Base-by-base conservation (phyloP, 2,888 invertebrate species). In the Meliscaeva auricollis region DNA sequence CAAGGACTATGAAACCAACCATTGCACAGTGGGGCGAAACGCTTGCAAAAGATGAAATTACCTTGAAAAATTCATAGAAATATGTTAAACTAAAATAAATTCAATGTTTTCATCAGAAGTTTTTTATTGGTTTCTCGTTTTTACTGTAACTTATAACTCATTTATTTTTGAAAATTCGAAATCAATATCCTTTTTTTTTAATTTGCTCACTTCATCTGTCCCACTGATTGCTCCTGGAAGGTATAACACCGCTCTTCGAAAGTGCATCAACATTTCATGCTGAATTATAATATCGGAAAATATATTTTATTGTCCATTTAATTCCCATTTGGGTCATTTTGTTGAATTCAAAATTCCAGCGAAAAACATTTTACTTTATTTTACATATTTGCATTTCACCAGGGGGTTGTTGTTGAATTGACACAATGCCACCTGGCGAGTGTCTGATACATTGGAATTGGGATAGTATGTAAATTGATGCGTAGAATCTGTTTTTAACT, bases 291-390 rank as follows among this genome's bases (percentile, higher is more conserved):
- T 44, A 76, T 60, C 41, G 72, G 35, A 54, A 68, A 72, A 75
- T 70, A 87, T 89, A 90, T 91, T 90, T 90, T 91, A 90, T 90
- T 89, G 89, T 88, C 87, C 87, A 88, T 89, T 89, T 88, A 89
- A 89, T 88, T 90, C 90, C 90, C 90, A 89, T 88, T 88, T 88
- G 90, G 87, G 89, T 88, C 89, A 90, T 91, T 90, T 88, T 87
- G 88, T 88, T 90, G 89, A 90, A 90, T 82, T 84, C 68, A 66
- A 56, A 90, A 90, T 82, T 84, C 68, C 69, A 56, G 54, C 38
- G 62, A 84, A 87, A 54, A 79, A 84, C 72, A 83, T 87, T 87
- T 72, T 80, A 87, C 87, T 80, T 87, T 80, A 87, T 88, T 87
- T 87, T 87, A 87, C 4, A 41, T 41, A 41, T 85, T 84, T 80